These are phyloP conservation scores for Podarcis cretensis DNA, from an alignment of 2,113 vertebrate genomes.

Conservation along the genomic window DNA sequence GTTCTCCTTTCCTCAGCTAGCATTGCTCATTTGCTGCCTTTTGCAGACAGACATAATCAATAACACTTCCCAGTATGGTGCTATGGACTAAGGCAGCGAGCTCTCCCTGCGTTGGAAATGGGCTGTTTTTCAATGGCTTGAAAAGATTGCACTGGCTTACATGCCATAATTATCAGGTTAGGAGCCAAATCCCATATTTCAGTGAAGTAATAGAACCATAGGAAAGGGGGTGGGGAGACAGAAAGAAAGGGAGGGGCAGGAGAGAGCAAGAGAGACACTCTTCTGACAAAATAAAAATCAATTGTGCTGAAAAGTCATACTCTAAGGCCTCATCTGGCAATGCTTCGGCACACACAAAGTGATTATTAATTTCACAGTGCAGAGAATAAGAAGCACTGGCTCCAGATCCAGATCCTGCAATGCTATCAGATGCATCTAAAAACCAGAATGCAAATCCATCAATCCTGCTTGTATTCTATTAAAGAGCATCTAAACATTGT, in stretches of 20 bases:
- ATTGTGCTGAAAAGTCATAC: not conserved
- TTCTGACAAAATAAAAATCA: constrained; percentile 4
- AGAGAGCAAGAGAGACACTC: not conserved
- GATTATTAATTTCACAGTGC: not conserved
- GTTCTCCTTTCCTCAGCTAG: constrained; percentile 11
- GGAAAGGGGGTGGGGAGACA: rapidly evolving
- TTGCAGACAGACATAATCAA: constrained; percentile 4
- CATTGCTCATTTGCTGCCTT: not conserved
- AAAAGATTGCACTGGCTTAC: not conserved
- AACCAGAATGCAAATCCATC: not conserved
- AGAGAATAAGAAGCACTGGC: not conserved
- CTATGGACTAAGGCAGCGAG: not conserved
- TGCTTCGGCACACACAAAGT: not conserved
- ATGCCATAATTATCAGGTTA: not conserved
- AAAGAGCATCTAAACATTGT: not conserved
- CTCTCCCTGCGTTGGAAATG: not conserved
- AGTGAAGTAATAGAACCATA: not conserved
- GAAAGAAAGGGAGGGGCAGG: not conserved
- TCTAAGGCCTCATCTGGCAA: not conserved
- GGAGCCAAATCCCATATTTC: not conserved
- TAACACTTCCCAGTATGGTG: not conserved
- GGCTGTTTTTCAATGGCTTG: not conserved
- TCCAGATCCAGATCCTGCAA: not conserved
- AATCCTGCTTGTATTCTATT: not conserved
- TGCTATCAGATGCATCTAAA: not conserved